Base-by-base conservation (phyloP, 2,113 vertebrate genomes). In the Corythoichthys haematopterus region DNA sequence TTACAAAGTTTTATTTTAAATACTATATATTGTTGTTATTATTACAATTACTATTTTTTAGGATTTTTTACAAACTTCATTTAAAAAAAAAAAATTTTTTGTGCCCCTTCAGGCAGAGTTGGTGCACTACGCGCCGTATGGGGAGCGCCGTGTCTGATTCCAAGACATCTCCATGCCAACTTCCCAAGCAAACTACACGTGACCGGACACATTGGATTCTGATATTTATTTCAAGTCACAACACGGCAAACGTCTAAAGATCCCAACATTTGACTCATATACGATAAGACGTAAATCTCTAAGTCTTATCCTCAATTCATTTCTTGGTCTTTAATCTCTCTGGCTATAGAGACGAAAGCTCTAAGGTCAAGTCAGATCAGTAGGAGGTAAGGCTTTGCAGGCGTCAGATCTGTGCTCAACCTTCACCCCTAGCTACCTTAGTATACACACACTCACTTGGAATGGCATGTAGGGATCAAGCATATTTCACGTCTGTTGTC, bases 161-260 rank as follows among this genome's bases (percentile, higher is more conserved):
- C 20, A 28, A 28, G 20, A 28, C 58, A n/a, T 82, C 66, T 71
- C 78, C 76, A 60, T 3, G 71, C 69, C 58, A 56, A 87, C 75
- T 66, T 83, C 70, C 78, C 57, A 12, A 62, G 69, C 65, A 78
- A 46, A 60, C 64, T 52, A 65, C 52, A 62, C 75, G 69, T 64
- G 64, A 56, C 68, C 11, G 15, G 16, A 16, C 4, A n/a, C 6
- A 51, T n/a, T 2, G 15, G 5, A 51, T 53, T 53, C 3, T 20
- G 16, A 6, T 15, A 16, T 5, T 16, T 50, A 14, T 0, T 10
- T 3, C 10, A 2, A 3, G 40, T 61, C 6, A 33, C 59, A 35
- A 40, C 13, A 28, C 35, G 16, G 38, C 16, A 59, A 36, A 20
- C 4, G 3, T 2, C 3, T 6, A 58, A 46, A 64, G 3, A 13